Evolutionary conservation across 1,140 invertebrate species (phyloP), one percentile per base, ranked within the genome.

Genomic region (Anagrus nilaparvatae): DNA sequence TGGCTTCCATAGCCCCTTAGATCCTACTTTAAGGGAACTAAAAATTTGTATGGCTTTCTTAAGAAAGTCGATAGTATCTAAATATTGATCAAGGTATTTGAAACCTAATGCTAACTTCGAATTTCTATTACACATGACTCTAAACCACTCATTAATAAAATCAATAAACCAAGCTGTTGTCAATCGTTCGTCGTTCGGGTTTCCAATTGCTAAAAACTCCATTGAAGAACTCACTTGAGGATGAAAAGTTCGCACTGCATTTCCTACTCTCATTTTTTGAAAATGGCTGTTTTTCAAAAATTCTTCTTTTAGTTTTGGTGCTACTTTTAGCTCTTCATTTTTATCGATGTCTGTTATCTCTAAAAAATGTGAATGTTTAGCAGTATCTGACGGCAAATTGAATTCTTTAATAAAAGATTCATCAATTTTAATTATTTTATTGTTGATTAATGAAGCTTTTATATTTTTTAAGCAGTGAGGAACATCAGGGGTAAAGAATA

Each of bases 131-230:
- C 31, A 33, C 43, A 48, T 37, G 4, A 48, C 19, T 10, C 16
- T n/a, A 25, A 48, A 48, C 47, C 43, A 48, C 13, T n/a, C 12
- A 18, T 14, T 7, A 9, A 48, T 5, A n/a, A 40, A 17, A 8
- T 30, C 27, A 21, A 48, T 20, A 18, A 44, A 45, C 43, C 47
- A 48, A 20, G 47, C 36, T n/a, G 43, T 44, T 19, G 47, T 48
- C 16, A 30, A 23, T 19, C 31, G 29, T 33, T 34, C 41, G n/a
- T 31, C 35, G 17, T 39, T 31, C 23, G 3, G 5, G n/a, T 23
- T 28, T 9, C 21, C 13, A 16, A 32, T 18, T 3, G 33, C 17
- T 19, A 44, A 29, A 20, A 39, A 32, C 24, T 25, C 20, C 18
- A 39, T 32, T 3, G 16, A 29, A 17, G 43, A 3, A n/a, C 12